phyloP scores from a whole-genome alignment of 2,888 invertebrate genomes.

The Euphydryas editha region DNA sequence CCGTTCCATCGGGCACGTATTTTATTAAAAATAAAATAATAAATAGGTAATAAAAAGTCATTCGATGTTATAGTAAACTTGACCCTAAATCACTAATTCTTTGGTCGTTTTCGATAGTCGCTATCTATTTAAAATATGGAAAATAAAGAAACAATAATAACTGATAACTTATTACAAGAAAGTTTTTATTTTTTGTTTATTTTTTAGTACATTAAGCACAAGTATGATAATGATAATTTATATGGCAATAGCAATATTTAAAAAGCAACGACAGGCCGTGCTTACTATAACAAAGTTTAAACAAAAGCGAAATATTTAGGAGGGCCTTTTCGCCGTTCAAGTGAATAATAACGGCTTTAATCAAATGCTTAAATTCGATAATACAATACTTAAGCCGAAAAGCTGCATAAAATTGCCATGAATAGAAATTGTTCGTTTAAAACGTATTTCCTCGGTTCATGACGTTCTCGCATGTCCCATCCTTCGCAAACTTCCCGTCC shows the following conservation, averaged over 20 bases:
- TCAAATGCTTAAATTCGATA: conserved; percentile 43
- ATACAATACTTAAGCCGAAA: conserved; percentile 50
- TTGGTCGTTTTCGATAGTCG: background rate
- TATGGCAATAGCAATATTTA: conserved; percentile 5
- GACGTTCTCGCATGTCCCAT: conserved; percentile 76
- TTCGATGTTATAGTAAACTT: conserved; percentile 5
- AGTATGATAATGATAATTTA: background rate
- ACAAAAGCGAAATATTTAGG: conserved; percentile 27
- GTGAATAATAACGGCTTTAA: conserved; percentile 24
- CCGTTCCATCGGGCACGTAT: too few species aligned
- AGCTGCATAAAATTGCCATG: conserved; percentile 70
- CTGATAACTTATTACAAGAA: conserved; percentile 9
- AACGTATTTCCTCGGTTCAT: conserved; percentile 74
- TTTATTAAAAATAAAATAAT: too few species aligned
- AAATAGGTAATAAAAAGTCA: background rate
- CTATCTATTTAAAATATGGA: background rate
- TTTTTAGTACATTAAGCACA: background rate
- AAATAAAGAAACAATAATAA: conserved; percentile 9
- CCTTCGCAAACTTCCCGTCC: conserved; percentile 76
- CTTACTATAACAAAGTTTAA: conserved; percentile 33
- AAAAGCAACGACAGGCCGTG: conserved; percentile 21
- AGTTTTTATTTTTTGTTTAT: background rate
- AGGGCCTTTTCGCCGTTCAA: conserved; percentile 1
- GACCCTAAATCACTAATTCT: conserved; percentile 8
- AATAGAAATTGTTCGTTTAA: conserved; percentile 75